phyloP scores from a whole-genome alignment of 2,888 invertebrate genomes.

The Lymantria monacha region DNA sequence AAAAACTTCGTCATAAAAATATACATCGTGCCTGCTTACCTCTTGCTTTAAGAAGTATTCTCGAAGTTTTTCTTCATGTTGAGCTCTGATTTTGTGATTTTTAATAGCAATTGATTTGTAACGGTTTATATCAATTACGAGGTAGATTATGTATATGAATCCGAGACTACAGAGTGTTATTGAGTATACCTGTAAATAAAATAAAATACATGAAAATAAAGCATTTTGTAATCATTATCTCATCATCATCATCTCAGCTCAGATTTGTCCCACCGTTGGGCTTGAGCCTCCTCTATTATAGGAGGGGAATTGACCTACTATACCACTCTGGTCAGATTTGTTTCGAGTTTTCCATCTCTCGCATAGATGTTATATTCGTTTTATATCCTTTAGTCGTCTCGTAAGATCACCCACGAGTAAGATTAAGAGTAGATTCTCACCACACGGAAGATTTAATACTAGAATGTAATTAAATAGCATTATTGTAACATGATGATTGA shows the following conservation, averaged over 20 bases:
- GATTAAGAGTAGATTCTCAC: neutral
- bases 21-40: constrained; percentile 33
- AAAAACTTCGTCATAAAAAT: no score
- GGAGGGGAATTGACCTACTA: no score
- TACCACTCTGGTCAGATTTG: no score
- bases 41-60: constrained; percentile 70
- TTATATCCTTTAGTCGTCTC: no score
- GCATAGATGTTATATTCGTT: no score
- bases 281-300: no score
- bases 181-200: constrained; percentile 82
- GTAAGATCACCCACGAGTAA: no score
- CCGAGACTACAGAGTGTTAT: constrained; percentile 82
- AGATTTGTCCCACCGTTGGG: no score
- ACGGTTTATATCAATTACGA: constrained; percentile 83
- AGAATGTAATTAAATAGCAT: neutral
- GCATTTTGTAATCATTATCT: no score
- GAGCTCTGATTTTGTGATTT: constrained; percentile 63
- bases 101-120: constrained; percentile 77
- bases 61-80: constrained; percentile 60
- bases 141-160: constrained; percentile 82
- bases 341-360: no score
- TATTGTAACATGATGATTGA: no score
- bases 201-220: neutral
- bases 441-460: neutral
- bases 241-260: no score